Evolutionary conservation across 2,888 invertebrate genomes (phyloP).

Genomic region (Apeira syringaria): DNA sequence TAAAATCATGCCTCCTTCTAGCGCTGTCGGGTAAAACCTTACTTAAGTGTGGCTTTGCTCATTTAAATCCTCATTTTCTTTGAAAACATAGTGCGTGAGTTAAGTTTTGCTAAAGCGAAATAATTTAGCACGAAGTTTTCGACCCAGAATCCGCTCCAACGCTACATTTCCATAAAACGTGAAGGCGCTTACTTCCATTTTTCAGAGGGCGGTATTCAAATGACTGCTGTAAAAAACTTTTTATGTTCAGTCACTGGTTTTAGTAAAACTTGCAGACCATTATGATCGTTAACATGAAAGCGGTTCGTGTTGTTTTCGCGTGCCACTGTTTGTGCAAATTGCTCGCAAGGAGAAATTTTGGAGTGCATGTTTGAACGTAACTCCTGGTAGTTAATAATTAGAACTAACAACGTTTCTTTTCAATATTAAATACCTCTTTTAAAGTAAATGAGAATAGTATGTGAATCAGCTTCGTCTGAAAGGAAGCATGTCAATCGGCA

Average conservation of each 20-base stretch:
- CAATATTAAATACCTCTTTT: background rate
- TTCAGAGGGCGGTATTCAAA: conserved; percentile 11
- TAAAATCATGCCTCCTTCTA: too few relatives aligned
- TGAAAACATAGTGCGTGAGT: too few relatives aligned
- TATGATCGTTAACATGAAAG: conserved; percentile 14
- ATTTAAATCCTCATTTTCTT: too few relatives aligned
- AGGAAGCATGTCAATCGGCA: too few relatives aligned
- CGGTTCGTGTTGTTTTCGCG: conserved; percentile 8
- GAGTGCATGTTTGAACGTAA: background rate
- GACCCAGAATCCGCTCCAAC: conserved; percentile 3
- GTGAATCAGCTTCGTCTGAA: too few relatives aligned
- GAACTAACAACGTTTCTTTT: background rate
- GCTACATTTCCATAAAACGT: conserved; percentile 22
- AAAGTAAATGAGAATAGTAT: too few relatives aligned
- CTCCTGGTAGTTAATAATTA: background rate
- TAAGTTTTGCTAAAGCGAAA: too few relatives aligned
- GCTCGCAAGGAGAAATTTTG: background rate
- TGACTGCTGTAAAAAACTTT: conserved; percentile 16
- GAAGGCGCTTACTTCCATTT: conserved; percentile 11
- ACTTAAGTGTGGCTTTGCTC: too few relatives aligned
- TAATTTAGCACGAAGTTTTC: too few relatives aligned
- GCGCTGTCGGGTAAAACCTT: too few relatives aligned
- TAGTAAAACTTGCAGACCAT: conserved; percentile 14
- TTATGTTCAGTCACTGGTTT: conserved; percentile 9
- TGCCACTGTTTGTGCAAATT: conserved; percentile 3